Conservation (phyloP, 1,140 invertebrate genomes). For the Heliconius nattereri region DNA sequence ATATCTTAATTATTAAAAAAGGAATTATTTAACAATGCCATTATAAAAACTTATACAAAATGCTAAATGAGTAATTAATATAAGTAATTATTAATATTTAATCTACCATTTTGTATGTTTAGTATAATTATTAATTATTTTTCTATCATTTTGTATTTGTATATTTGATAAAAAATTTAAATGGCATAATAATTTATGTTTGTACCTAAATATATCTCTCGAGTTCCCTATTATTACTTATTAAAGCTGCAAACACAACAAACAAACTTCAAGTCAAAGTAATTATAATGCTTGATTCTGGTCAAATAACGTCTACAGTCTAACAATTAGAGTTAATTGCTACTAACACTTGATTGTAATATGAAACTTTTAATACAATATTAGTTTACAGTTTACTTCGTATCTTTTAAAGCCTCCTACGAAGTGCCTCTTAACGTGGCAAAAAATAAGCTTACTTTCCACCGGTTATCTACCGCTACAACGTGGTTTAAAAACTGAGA, state of each 20-base stretch:
- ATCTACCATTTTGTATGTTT: too few species aligned
- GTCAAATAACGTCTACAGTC: slow-evolving; percentile 19
- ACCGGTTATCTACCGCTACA: neutral
- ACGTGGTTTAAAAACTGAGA: neutral
- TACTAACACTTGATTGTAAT: slow-evolving; percentile 34
- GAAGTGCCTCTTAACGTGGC: slow-evolving; percentile 59
- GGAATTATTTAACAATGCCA: too few species aligned
- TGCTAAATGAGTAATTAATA: too few species aligned
- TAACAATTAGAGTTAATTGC: slow-evolving; percentile 37
- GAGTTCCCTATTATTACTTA: neutral
- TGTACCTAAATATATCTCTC: neutral
- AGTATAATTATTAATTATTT: too few species aligned
- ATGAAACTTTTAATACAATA: slow-evolving; percentile 29
- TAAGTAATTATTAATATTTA: too few species aligned
- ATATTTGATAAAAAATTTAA: too few species aligned
- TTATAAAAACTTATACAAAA: too few species aligned
- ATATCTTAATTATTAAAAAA: too few species aligned
- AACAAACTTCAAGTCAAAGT: neutral
- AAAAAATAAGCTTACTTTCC: slow-evolving; percentile 48
- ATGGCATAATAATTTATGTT: neutral
- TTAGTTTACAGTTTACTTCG: slow-evolving; percentile 36
- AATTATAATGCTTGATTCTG: slow-evolving; percentile 10
- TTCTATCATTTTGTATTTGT: too few species aligned
- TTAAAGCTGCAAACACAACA: neutral
- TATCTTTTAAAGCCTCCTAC: slow-evolving; percentile 48